Conservation (phyloP, 2,888 invertebrate species). For the Mongoloraphidia duomilia region DNA sequence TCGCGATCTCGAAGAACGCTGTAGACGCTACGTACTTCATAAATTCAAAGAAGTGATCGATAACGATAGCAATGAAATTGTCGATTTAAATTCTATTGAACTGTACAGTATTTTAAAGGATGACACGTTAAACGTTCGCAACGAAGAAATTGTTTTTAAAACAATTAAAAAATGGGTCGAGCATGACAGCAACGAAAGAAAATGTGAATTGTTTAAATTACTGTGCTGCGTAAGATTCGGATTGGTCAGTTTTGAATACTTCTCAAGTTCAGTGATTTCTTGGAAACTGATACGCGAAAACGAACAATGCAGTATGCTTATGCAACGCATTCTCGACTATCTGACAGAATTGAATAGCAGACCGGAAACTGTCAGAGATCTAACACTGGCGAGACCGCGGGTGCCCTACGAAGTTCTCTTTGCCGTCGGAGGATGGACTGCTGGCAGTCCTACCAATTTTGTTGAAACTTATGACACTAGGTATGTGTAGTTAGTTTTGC, state of each 20-base stretch:
- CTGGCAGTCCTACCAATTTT: conserved; percentile 71
- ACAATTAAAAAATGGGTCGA: conserved; percentile 59
- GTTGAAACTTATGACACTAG: conserved; percentile 66
- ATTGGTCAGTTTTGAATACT: conserved; percentile 42
- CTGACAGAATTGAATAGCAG: conserved; percentile 35
- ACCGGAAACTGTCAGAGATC: conserved; percentile 34
- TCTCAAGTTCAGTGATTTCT: conserved; percentile 24
- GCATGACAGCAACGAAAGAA: conserved; percentile 38
- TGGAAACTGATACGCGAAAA: conserved; percentile 25
- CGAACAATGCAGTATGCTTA: conserved; percentile 36
- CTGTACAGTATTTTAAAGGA: conserved; percentile 47
- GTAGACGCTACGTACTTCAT: conserved; percentile 40
- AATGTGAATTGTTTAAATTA: conserved; percentile 39
- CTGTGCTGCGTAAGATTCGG: conserved; percentile 52
- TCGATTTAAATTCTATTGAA: conserved; percentile 42
- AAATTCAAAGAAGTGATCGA: conserved; percentile 42
- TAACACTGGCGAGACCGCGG: conserved; percentile 48
- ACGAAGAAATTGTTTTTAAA: conserved; percentile 61
- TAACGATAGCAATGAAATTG: conserved; percentile 48
- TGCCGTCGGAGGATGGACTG: conserved; percentile 72
- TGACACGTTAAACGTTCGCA: conserved; percentile 56
- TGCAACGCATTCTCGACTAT: conserved; percentile 31
- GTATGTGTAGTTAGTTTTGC: conserved; percentile 22
- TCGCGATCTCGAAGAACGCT: conserved; percentile 45
- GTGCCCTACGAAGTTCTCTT: conserved; percentile 66